Percentiles rank a stretch among this genome's conserved stretches.
Conservation (phyloP, 2,797 vertebrate genomes). For the Craterocephalus amniculus region DNA sequence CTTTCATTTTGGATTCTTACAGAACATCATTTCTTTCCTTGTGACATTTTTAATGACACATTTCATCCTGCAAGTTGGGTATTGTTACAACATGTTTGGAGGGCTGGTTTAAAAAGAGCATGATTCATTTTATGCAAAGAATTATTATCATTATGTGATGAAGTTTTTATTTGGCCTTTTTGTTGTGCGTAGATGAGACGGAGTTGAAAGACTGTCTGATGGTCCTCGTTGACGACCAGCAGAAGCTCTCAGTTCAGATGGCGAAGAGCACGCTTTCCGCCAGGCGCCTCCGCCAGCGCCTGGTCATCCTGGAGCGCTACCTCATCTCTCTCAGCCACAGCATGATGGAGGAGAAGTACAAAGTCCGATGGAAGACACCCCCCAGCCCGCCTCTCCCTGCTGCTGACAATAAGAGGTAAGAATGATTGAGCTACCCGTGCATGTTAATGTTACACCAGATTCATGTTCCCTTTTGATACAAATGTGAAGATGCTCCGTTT, state of each 20-base stretch:
- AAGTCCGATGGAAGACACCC: constrained; percentile 91
- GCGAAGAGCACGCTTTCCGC: constrained; percentile 94
- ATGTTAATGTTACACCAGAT: too few species aligned
- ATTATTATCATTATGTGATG: background rate
- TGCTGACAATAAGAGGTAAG: constrained; percentile 93
- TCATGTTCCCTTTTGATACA: background rate
- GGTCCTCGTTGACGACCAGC: constrained; percentile 95
- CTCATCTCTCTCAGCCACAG: constrained; percentile 96
- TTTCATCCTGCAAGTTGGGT: too few species aligned
- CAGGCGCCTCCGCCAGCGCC: constrained; percentile 91
- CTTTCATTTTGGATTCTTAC: too few species aligned
- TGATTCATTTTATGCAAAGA: too few species aligned
- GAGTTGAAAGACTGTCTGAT: constrained; percentile 95
- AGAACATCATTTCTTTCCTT: too few species aligned
- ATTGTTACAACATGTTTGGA: too few species aligned
- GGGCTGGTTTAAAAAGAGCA: too few species aligned
- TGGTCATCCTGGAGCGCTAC: constrained; percentile 95
- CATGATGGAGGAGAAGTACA: constrained; percentile 93
- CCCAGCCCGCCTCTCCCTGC: constrained; percentile 85
- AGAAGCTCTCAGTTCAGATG: constrained; percentile 88
- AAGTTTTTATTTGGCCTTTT: background rate
- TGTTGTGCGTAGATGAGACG: constrained; percentile 80
- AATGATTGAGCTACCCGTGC: background rate
- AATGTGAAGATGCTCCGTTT: background rate
- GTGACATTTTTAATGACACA: too few species aligned